phyloP scores from a whole-genome alignment of 2,888 invertebrate species.

The Epicampocera succincta region DNA sequence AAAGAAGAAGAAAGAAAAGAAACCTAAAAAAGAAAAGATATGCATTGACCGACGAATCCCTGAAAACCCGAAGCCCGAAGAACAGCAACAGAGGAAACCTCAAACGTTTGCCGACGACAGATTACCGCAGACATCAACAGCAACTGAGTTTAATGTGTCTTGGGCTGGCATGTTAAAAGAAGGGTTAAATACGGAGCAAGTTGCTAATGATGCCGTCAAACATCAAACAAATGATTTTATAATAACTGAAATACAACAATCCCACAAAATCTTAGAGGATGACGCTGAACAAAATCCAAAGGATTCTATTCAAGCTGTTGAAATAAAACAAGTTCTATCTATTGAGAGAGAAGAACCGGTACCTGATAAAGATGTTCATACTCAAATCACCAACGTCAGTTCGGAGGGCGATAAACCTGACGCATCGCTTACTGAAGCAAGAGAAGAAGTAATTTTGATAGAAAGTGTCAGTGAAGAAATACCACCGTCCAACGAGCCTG shows the following conservation, averaged over 20 bases:
- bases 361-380: not conserved
- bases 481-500: not conserved
- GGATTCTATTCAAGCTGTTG: not conserved
- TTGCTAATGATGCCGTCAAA: not conserved
- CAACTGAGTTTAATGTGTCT: slow-evolving; percentile 13
- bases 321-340: slow-evolving; percentile 2
- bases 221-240: slow-evolving; percentile 19
- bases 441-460: not conserved
- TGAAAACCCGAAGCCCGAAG: not conserved
- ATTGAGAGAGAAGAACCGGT: not conserved
- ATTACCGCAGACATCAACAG: not conserved
- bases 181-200: not conserved
- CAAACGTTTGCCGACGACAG: slow-evolving; percentile 1
- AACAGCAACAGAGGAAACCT: not conserved
- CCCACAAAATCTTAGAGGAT: not conserved
- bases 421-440: not conserved
- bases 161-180: slow-evolving; percentile 63
- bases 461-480: not conserved
- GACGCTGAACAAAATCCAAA: not conserved
- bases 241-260: not conserved
- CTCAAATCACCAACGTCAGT: not conserved
- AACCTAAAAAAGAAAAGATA: slow-evolving; percentile 3
- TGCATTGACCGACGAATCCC: too few relatives aligned
- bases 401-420: not conserved
- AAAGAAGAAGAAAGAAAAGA: slow-evolving; percentile 17